These are phyloP conservation scores for Rhinogobius similis DNA, from an alignment of 2,113 vertebrate genomes.

Conservation along the genomic window DNA sequence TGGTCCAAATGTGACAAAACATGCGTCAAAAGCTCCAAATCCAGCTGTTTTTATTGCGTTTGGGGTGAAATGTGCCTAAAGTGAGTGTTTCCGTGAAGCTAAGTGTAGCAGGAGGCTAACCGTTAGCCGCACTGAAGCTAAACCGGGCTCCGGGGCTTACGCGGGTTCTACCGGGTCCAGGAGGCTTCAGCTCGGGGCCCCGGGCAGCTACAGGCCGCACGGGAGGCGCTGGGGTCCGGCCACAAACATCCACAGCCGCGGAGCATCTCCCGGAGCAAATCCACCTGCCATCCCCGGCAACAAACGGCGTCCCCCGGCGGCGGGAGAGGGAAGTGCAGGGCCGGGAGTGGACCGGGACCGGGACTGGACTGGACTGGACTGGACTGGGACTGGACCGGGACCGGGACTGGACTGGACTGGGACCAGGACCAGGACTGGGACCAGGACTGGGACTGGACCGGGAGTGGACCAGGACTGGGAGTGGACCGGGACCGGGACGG, in stretches of 20 bases:
- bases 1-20: background rate
- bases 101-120: constrained; percentile 2
- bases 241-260: background rate
- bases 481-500: background rate
- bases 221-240: background rate
- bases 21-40: background rate
- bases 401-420: background rate
- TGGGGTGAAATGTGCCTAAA: background rate
- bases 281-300: constrained; percentile 9
- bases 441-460: background rate
- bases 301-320: constrained; percentile 39
- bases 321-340: background rate
- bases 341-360: background rate
- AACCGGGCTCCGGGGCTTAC: background rate
- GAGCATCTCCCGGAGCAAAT: background rate
- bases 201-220: background rate
- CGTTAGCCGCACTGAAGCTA: background rate
- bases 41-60: background rate
- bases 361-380: too few species aligned
- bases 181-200: background rate
- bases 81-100: background rate
- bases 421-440: background rate
- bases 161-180: background rate
- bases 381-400: background rate
- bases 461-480: background rate